Evolutionary conservation across 2,888 invertebrate genomes (phyloP), one percentile per base, ranked within the genome.

Genomic region (Athripsodes cinereus): DNA sequence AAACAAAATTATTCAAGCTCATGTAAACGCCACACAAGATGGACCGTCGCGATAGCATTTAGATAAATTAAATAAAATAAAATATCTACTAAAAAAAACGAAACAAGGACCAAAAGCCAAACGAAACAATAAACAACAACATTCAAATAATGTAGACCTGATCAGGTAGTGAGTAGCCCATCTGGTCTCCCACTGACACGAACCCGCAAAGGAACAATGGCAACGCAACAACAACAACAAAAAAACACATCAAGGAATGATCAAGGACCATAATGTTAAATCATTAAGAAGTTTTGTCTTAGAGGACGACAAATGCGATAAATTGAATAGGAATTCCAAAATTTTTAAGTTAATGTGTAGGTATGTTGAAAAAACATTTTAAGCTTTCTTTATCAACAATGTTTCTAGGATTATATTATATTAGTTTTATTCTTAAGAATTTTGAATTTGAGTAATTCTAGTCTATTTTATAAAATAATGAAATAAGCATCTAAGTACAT

Each of bases 81-180:
- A 51, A 59, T n/a, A n/a, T n/a, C n/a, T n/a, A n/a, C n/a, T n/a
- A n/a, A n/a, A n/a, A n/a, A n/a, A n/a, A n/a, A n/a, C 55, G 48
- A 47, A 52, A 20, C 34, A 52, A 55, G 53, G 54, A 60, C 57
- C n/a, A 60, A 60, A 56, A 60, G 56, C 53, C 60, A 56, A 54
- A 34, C 50, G 40, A 22, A 50, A 50, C 51, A 52, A 40, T n/a
- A 40, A 40, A 40, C 40, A 40, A 40, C 11, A 31, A 8, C 31
- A 31, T 31, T 40, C 40, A 5, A 40, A n/a, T 13, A 8, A 13
- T 13, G 13, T 40, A 40, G 13, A 40, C 40, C n/a, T n/a, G 40
- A 13, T 40, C 40, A 40, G 40, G 40, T 40, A n/a, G n/a, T n/a
- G n/a, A n/a, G n/a, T n/a, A 40, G 40, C 40, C 13, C 40, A 40